Percentiles rank a stretch among this genome's conserved stretches.
phyloP scores from a whole-genome alignment of 2,888 invertebrate genomes.

The Drosophila monieri region DNA sequence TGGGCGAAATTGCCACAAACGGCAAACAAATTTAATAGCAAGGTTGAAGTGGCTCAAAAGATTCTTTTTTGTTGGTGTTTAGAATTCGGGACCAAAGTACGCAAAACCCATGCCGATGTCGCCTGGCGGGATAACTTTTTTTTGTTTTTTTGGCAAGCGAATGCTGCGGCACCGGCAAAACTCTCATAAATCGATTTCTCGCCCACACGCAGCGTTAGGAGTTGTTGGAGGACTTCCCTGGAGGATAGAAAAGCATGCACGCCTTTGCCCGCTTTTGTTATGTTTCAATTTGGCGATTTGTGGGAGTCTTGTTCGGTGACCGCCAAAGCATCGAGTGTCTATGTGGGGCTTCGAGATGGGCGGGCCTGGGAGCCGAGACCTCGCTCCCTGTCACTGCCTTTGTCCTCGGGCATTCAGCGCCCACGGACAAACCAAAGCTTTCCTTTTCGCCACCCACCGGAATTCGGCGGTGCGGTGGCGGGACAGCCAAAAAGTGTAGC shows the following conservation, averaged over 20 bases:
- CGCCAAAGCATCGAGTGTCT: slow-evolving; percentile 17
- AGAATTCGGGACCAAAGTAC: slow-evolving; percentile 5
- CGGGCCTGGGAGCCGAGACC: background rate
- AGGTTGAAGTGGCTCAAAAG: slow-evolving; percentile 39
- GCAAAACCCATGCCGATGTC: slow-evolving; percentile 7
- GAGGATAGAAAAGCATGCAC: slow-evolving; percentile 3
- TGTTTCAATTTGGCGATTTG: slow-evolving; percentile 64
- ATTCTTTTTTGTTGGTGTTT: slow-evolving; percentile 14
- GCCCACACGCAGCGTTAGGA: slow-evolving; percentile 25
- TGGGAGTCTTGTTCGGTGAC: slow-evolving; percentile 43
- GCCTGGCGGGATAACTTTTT: slow-evolving; percentile 15
- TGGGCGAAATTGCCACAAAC: slow-evolving; percentile 30
- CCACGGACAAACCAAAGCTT: slow-evolving; percentile 28
- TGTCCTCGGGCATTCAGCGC: slow-evolving; percentile 5
- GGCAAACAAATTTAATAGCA: slow-evolving; percentile 34
- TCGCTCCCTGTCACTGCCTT: slow-evolving; percentile 1
- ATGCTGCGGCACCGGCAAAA: background rate
- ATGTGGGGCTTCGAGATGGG: slow-evolving; percentile 7
- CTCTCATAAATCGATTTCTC: slow-evolving; percentile 39
- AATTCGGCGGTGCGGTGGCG: slow-evolving; percentile 3
- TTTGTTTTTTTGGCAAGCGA: background rate
- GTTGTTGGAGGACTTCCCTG: slow-evolving; percentile 32
- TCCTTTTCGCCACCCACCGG: slow-evolving; percentile 9
- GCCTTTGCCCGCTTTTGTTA: slow-evolving; percentile 58
- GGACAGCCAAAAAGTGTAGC: slow-evolving; percentile 43